Base-by-base conservation (phyloP, 1,140 invertebrate species). In the Bombus superbus region DNA sequence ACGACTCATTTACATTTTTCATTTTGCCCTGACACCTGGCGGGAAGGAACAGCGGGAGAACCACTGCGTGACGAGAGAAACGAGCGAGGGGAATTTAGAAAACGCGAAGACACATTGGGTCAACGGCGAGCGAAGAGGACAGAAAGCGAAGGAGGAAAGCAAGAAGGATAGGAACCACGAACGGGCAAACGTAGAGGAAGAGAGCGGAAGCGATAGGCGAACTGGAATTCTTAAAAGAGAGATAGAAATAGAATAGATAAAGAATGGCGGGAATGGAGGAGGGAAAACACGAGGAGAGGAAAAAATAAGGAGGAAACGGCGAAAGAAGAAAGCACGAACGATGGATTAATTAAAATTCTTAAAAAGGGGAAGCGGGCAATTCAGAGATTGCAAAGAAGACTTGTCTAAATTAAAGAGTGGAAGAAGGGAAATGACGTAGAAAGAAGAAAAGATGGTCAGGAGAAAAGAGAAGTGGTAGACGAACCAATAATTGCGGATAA, bases 1-100 rank as follows among this genome's bases (percentile, higher is more conserved):
- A 86, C 84, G 79, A 68, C 88, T 86, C 83, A 91, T 91, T 89
- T 91, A 87, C 90, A 91, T 91, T 91, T 89, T 85, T 89, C 90
- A 91, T 89, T 91, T 88, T 82, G 79, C 86, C 42, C 83, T 87
- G 78, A 89, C 90, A 91, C 90, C 90, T 91, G 90, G 89, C 87
- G 77, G 68, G 44, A 42, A 59, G 69, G 78, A 59, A 59, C 76
- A 62, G 53, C 40, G 42, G 44, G 44, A 73, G 75, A 72, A 64
- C 42, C 76, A 38, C 53, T 28, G 76, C 83, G 83, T 85, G 83
- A 85, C 83, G 76, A 35, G n/a, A 62, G n/a, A 22, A 47, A 9
- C 32, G 4, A 32, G 25, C 18, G 28, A 15, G 25, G 72, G 74
- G 74, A 53, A 66, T 68, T 42, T 69, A 53, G 40, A 53, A 77